Evolutionary conservation across 2,113 vertebrate genomes (phyloP).

Genomic region (Pseudorhombus dupliciocellatus): DNA sequence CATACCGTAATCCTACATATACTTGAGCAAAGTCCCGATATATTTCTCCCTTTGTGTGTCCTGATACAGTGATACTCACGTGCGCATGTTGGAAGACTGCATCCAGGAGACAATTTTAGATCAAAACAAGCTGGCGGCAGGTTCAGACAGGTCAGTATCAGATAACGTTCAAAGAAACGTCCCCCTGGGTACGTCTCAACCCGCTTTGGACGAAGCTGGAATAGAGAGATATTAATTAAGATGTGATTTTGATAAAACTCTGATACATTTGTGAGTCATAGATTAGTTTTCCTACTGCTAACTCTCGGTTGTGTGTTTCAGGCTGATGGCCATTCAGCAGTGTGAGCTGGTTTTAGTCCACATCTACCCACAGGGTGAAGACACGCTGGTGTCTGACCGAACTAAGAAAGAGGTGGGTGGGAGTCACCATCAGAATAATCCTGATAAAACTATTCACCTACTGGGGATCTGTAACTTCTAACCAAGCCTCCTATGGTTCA

Average conservation of each 20-base stretch:
- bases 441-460: not conserved
- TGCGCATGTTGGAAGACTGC: constrained; percentile 97
- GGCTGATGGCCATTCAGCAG: constrained; percentile 98
- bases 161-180: not conserved
- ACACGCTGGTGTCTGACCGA: constrained; percentile 95
- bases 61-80: constrained; percentile 90
- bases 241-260: not conserved
- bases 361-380: constrained; percentile 94
- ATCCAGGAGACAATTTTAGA: constrained; percentile 97
- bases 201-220: not conserved
- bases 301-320: constrained; percentile 61
- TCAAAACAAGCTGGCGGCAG: constrained; percentile 95
- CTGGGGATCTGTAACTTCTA: not conserved
- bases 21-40: not conserved
- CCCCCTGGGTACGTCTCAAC: not conserved
- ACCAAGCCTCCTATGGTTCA: not conserved
- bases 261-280: not conserved
- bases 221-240: not conserved
- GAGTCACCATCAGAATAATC: not conserved
- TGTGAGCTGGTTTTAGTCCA: constrained; percentile 98
- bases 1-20: not conserved
- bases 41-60: constrained; percentile 16
- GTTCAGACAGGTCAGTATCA: constrained; percentile 93
- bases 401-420: constrained; percentile 91
- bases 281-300: not conserved